Percentiles rank a stretch among this genome's conserved stretches.
Evolutionary conservation across 2,888 invertebrate species (phyloP).

Genomic region (Carcina quercana): DNA sequence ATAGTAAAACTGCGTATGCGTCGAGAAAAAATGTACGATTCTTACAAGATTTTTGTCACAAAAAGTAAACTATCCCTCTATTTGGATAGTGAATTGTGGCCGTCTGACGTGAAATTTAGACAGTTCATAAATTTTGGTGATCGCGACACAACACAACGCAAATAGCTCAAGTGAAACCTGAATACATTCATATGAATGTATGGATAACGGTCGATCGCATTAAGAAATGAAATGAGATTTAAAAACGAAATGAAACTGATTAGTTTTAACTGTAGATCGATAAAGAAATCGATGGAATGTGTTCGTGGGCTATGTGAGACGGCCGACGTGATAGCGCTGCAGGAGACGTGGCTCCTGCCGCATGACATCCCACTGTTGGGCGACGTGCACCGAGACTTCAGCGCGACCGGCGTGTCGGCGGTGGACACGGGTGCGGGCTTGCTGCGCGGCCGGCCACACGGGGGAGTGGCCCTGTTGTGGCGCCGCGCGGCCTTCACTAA

Average conservation of each 20-base stretch:
- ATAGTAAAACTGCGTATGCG: slow-evolving; percentile 11
- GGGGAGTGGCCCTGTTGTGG: slow-evolving; percentile 14
- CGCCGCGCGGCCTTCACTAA: background rate
- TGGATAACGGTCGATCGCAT: background rate
- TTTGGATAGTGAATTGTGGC: slow-evolving; percentile 14
- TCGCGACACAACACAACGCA: background rate
- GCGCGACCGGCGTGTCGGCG: slow-evolving; percentile 6
- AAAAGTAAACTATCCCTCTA: slow-evolving; percentile 9
- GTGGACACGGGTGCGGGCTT: slow-evolving; percentile 10
- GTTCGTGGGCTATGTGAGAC: slow-evolving; percentile 14
- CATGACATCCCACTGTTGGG: slow-evolving; percentile 15
- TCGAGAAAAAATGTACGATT: slow-evolving; percentile 4
- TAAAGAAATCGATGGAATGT: slow-evolving; percentile 16
- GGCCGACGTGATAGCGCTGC: slow-evolving; percentile 16
- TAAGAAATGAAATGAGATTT: background rate
- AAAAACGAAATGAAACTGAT: slow-evolving; percentile 5
- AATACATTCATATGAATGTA: background rate
- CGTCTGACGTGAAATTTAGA: slow-evolving; percentile 10
- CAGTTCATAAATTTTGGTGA: slow-evolving; percentile 8
- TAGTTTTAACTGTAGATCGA: slow-evolving; percentile 20
- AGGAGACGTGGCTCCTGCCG: slow-evolving; percentile 21
- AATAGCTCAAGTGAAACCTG: background rate
- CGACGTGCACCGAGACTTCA: background rate
- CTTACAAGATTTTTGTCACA: slow-evolving; percentile 14
- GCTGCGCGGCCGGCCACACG: slow-evolving; percentile 10